Percentiles rank a stretch among this genome's conserved stretches.
phyloP scores from a whole-genome alignment of 2,113 vertebrate genomes.

The Genyomyrus donnyi region DNA sequence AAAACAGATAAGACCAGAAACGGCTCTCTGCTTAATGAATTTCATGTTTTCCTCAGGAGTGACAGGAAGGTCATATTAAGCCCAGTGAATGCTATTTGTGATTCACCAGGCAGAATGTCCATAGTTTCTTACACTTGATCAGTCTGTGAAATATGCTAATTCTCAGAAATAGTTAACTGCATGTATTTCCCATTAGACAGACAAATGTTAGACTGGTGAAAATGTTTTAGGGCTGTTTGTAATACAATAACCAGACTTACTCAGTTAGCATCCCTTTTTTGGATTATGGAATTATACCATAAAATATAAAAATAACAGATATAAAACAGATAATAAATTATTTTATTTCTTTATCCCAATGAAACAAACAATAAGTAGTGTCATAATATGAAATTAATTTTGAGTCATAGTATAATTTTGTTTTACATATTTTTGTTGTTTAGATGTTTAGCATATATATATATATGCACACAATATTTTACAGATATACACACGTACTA shows the following conservation, averaged over 20 bases:
- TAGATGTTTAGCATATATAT: too few species aligned
- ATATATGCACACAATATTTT: background rate
- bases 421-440: background rate
- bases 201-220: slow-evolving; percentile 48
- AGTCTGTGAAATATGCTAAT: slow-evolving; percentile 64
- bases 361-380: background rate
- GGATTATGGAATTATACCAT: background rate
- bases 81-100: background rate
- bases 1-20: background rate
- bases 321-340: background rate
- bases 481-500: too few species aligned
- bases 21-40: slow-evolving; percentile 9
- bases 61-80: slow-evolving; percentile 42
- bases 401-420: background rate
- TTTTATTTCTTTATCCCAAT: background rate
- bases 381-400: background rate
- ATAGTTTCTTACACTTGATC: slow-evolving; percentile 54
- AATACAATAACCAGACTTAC: background rate
- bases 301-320: background rate
- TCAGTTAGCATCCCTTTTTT: background rate
- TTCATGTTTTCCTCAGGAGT: slow-evolving; percentile 16
- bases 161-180: slow-evolving; percentile 63
- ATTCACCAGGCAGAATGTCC: slow-evolving; percentile 14
- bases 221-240: background rate
- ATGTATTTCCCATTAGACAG: slow-evolving; percentile 62